Conservation (phyloP, 2,113 vertebrate species). For the Corydoras sp. region DNA sequence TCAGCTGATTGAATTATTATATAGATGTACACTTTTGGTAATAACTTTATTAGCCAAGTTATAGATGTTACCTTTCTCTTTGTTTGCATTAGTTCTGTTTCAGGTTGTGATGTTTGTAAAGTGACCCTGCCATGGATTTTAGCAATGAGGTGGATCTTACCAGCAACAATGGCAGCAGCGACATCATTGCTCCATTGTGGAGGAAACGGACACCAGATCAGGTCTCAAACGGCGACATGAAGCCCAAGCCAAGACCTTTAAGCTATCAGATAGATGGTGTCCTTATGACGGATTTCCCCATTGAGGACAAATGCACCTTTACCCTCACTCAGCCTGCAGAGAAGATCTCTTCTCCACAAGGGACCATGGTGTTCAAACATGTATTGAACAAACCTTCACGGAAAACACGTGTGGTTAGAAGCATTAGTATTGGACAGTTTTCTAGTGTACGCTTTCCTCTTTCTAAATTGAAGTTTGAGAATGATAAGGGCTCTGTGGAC, state of each 20-base stretch:
- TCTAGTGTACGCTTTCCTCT: slow-evolving; percentile 53
- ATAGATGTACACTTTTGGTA: too few species aligned
- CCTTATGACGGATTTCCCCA: slow-evolving; percentile 70
- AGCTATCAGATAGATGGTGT: slow-evolving; percentile 80
- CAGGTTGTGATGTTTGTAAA: slow-evolving; percentile 33
- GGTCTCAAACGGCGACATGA: slow-evolving; percentile 45
- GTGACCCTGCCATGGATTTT: slow-evolving; percentile 68
- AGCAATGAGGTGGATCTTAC: slow-evolving; percentile 74
- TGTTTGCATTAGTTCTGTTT: slow-evolving; percentile 14
- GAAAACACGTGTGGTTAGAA: slow-evolving; percentile 62
- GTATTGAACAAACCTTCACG: slow-evolving; percentile 62
- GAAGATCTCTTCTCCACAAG: slow-evolving; percentile 50
- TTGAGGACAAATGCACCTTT: slow-evolving; percentile 65
- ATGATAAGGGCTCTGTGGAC: slow-evolving; percentile 52
- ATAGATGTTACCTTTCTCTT: too few species aligned
- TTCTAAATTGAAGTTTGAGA: slow-evolving; percentile 54
- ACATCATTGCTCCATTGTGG: slow-evolving; percentile 72
- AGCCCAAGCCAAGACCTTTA: slow-evolving; percentile 66
- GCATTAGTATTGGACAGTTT: slow-evolving; percentile 66
- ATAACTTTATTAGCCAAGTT: too few species aligned
- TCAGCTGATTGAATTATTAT: too few species aligned
- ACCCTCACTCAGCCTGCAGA: slow-evolving; percentile 61
- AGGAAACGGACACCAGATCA: slow-evolving; percentile 59
- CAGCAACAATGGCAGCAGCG: slow-evolving; percentile 53
- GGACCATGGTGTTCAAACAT: slow-evolving; percentile 57